Evolutionary conservation across 2,888 invertebrate genomes (phyloP).

Genomic region (Nomada ruficornis): DNA sequence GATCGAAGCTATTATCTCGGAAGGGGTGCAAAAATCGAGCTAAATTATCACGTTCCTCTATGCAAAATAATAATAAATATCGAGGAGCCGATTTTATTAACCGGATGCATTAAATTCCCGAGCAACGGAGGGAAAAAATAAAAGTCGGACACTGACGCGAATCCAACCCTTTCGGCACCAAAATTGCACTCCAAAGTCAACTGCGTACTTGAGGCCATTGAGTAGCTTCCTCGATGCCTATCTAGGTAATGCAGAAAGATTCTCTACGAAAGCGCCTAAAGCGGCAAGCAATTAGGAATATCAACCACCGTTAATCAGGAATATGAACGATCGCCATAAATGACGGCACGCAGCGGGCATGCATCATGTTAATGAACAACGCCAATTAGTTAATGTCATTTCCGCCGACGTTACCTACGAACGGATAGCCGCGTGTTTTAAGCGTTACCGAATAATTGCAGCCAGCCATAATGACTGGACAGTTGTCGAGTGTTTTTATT

Average conservation of each 20-base stretch:
- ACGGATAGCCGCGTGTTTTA: conserved; percentile 8
- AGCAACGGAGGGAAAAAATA: too few relatives aligned
- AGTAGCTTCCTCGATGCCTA: not conserved
- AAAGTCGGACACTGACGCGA: too few relatives aligned
- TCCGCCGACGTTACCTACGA: not conserved
- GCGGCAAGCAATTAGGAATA: conserved; percentile 14
- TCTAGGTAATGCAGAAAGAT: too few relatives aligned
- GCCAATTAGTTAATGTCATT: conserved; percentile 50
- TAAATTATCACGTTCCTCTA: too few relatives aligned
- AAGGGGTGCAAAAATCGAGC: not conserved
- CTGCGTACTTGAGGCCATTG: not conserved
- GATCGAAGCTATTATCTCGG: not conserved
- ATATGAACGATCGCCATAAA: not conserved
- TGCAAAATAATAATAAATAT: too few relatives aligned
- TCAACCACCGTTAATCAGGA: conserved; percentile 13
- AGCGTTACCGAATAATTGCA: conserved; percentile 41
- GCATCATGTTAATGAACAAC: conserved; percentile 33
- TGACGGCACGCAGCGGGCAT: not conserved
- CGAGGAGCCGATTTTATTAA: too few relatives aligned
- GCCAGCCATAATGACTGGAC: conserved; percentile 16
- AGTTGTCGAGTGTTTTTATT: conserved; percentile 55
- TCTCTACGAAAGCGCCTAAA: not conserved
- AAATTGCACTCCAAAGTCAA: too few relatives aligned
- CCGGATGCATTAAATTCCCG: too few relatives aligned
- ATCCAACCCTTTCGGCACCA: too few relatives aligned